Conservation (phyloP, 2,113 vertebrate species). For the Chaetodon trifascialis region DNA sequence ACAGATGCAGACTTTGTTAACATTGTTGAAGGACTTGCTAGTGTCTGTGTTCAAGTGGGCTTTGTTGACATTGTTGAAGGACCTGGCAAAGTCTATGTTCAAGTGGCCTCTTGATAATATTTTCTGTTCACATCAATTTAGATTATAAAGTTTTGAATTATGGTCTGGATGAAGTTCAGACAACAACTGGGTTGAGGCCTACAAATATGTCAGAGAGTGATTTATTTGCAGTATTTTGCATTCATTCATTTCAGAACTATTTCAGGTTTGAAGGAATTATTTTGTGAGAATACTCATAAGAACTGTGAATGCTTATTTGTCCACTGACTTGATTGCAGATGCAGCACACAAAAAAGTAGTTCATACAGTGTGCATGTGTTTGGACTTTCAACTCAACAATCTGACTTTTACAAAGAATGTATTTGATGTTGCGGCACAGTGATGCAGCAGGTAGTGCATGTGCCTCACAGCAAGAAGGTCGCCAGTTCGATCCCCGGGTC, state of each 20-base stretch:
- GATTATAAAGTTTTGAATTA: conserved; percentile 37
- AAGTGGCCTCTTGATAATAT: conserved; percentile 27
- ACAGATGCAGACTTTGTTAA: background rate
- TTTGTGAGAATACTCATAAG: background rate
- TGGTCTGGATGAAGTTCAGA: conserved; percentile 29
- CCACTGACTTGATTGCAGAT: background rate
- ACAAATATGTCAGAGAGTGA: background rate
- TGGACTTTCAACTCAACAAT: background rate
- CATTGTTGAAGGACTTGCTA: background rate
- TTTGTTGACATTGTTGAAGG: conserved; percentile 1
- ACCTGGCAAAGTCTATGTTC: background rate
- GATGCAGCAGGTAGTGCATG: too few species aligned
- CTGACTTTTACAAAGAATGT: background rate
- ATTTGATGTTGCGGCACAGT: too few species aligned
- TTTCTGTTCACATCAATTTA: conserved; percentile 31
- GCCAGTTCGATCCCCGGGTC: too few species aligned
- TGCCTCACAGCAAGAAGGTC: too few species aligned
- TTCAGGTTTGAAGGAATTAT: background rate
- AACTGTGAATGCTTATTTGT: background rate
- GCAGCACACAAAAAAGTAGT: background rate
- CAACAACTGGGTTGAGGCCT: background rate
- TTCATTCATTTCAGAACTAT: conserved; percentile 2
- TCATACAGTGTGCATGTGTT: background rate
- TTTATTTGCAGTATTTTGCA: conserved; percentile 24
- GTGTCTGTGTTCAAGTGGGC: background rate